Percentiles rank a stretch among this genome's conserved stretches.
phyloP scores from a whole-genome alignment of 2,797 vertebrate species.

The Sebastiscus albofasciatus region DNA sequence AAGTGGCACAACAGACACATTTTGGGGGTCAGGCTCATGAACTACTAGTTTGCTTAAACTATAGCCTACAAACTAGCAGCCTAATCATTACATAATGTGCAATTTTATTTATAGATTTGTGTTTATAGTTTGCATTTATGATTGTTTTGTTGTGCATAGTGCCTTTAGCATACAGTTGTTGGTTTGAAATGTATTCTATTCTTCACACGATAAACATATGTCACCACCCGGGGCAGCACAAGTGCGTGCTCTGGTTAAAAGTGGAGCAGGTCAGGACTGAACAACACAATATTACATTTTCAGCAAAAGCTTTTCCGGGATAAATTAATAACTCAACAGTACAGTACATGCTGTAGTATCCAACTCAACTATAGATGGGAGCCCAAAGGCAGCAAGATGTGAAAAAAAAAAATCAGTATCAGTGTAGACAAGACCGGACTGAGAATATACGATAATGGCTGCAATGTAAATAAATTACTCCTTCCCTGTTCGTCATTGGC shows the following conservation, averaged over 20 bases:
- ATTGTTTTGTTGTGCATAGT: neutral
- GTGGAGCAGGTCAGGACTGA: neutral
- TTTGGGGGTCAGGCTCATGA: too few relatives aligned
- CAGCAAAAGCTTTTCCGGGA: neutral
- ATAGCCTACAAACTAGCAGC: neutral
- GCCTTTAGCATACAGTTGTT: neutral
- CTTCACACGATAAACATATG: neutral
- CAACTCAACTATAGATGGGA: neutral
- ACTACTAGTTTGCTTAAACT: neutral
- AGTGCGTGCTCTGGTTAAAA: neutral
- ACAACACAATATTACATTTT: neutral
- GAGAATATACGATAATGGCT: conserved; percentile 48
- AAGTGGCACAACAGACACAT: too few relatives aligned
- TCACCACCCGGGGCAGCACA: neutral
- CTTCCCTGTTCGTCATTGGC: conserved; percentile 43
- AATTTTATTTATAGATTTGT: neutral
- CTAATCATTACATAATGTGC: neutral
- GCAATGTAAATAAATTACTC: conserved; percentile 59
- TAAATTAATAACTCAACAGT: neutral
- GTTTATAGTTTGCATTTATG: neutral
- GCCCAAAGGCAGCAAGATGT: neutral
- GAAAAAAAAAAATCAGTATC: conserved; percentile 19
- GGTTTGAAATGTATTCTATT: neutral
- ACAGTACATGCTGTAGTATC: neutral
- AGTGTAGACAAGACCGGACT: conserved; percentile 7